Percentiles rank a stretch among this genome's conserved stretches.
phyloP scores from a whole-genome alignment of 2,797 vertebrate genomes.

The Eulemur coronatus region DNA sequence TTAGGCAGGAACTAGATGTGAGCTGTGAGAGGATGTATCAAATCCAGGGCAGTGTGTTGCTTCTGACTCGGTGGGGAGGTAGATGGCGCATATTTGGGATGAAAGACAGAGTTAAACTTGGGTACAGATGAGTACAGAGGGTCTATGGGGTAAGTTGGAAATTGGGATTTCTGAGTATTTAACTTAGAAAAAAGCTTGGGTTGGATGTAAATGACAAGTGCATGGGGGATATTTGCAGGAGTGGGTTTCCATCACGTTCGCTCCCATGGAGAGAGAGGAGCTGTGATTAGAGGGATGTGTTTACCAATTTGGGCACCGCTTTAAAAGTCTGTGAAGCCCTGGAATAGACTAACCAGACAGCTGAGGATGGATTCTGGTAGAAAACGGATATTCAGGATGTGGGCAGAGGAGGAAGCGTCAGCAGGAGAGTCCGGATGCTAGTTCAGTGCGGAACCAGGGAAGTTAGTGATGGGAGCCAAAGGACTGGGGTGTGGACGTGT shows the following conservation, averaged over 20 bases:
- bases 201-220: background rate
- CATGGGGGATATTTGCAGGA: background rate
- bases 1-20: background rate
- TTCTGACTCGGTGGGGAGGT: background rate
- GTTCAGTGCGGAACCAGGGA: background rate
- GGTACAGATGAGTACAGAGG: background rate
- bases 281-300: background rate
- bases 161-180: background rate
- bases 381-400: background rate
- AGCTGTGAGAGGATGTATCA: background rate
- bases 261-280: background rate
- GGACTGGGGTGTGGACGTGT: background rate
- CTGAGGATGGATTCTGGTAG: background rate
- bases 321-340: background rate
- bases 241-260: background rate
- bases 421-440: background rate
- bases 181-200: background rate
- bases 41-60: background rate
- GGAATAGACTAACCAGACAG: background rate
- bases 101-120: background rate
- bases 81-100: accelerated
- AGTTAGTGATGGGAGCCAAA: background rate
- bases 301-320: background rate
- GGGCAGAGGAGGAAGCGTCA: background rate
- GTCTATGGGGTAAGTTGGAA: background rate